These are phyloP conservation scores for Hemicentrotus pulcherrimus DNA, from an alignment of 35 echinoderm and acorn worm species.

Conservation along the genomic window DNA sequence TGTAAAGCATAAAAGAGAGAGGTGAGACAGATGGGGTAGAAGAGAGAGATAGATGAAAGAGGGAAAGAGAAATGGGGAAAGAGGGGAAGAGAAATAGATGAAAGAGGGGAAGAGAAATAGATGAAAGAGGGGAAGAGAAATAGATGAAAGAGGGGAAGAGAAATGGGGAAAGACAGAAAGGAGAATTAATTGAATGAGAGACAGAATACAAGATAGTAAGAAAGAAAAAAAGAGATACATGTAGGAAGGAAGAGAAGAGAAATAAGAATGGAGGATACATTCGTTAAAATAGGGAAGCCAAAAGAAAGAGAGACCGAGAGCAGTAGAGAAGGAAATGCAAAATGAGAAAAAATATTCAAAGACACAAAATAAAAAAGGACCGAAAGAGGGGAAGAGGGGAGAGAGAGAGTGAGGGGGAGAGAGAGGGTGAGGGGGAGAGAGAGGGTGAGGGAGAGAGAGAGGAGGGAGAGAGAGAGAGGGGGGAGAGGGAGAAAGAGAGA, in stretches of 20 bases:
- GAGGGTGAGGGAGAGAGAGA: background rate
- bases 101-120: no score
- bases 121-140: background rate
- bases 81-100: background rate
- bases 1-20: no score
- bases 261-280: background rate
- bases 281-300: no score
- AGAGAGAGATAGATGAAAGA: no score
- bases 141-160: no score
- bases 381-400: background rate
- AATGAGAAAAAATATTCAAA: background rate
- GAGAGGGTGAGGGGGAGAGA: background rate
- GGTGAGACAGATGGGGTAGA: no score
- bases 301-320: background rate
- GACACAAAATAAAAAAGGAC: no score
- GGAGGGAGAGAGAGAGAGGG: background rate
- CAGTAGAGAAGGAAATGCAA: background rate
- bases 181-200: background rate
- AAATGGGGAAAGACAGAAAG: background rate
- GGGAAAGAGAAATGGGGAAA: background rate
- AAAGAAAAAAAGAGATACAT: background rate
- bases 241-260: background rate
- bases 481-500: background rate
- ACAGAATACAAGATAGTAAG: background rate
- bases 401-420: background rate